A percentile compares a stretch with the other conserved stretches of the same genome.
Conservation (phyloP, 2,888 invertebrate genomes). For the Bursaphelenchus okinawaensis region DNA sequence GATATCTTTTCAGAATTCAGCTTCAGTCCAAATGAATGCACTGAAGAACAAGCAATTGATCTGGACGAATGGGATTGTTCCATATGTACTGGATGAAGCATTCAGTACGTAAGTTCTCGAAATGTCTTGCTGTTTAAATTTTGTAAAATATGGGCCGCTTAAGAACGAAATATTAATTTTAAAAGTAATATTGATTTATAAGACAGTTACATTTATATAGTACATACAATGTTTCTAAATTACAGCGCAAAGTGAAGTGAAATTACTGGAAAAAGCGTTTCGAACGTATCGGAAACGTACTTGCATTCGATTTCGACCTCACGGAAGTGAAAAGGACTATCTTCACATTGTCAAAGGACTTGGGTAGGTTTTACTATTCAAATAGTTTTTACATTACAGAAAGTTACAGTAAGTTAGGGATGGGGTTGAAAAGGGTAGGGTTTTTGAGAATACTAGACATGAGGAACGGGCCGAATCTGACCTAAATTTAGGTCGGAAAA, state of each 20-base stretch:
- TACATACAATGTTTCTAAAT: background rate
- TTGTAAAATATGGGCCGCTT: too few species aligned
- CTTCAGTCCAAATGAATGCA: constrained; percentile 38
- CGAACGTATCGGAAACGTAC: constrained; percentile 50
- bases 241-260: constrained; percentile 43
- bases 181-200: too few species aligned
- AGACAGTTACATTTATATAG: background rate
- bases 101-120: constrained; percentile 47
- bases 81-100: constrained; percentile 52
- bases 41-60: constrained; percentile 50
- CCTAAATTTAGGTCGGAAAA: too few species aligned
- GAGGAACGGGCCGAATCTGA: too few species aligned
- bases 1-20: constrained; percentile 2
- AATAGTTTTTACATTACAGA: too few species aligned
- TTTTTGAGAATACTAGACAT: too few species aligned
- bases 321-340: constrained; percentile 55
- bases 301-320: constrained; percentile 58
- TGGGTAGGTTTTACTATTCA: constrained; percentile 32
- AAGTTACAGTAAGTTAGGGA: too few species aligned
- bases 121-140: too few species aligned
- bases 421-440: too few species aligned
- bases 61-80: constrained; percentile 51
- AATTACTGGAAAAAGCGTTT: constrained; percentile 50
- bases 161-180: too few species aligned
- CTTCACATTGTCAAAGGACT: constrained; percentile 56